Percentiles rank a stretch among this genome's conserved stretches.
These are phyloP conservation scores for Vannuccia rotundouncinata DNA, from an alignment of 2,888 invertebrate species.

Conservation along the genomic window DNA sequence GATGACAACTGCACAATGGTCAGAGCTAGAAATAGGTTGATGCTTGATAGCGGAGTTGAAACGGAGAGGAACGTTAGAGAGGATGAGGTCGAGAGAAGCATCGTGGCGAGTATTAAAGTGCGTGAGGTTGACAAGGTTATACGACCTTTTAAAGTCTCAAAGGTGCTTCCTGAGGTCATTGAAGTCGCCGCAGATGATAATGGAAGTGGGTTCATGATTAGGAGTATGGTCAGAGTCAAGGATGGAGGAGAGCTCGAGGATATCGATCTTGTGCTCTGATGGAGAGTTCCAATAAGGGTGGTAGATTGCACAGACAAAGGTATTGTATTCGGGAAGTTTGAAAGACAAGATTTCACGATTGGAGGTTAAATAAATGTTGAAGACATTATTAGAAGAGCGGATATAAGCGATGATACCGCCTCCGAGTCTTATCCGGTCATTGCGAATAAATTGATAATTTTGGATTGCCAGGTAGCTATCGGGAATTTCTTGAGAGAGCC, in stretches of 20 bases:
- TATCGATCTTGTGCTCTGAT: conserved; percentile 20
- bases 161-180: conserved; percentile 9
- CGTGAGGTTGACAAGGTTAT: not conserved
- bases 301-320: conserved; percentile 20
- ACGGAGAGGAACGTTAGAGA: not conserved
- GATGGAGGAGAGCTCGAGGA: conserved; percentile 26
- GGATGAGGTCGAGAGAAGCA: not conserved
- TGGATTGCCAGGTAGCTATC: conserved; percentile 23
- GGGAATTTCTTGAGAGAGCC: conserved; percentile 26
- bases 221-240: conserved; percentile 14
- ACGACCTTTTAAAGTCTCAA: not conserved
- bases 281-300: conserved; percentile 24
- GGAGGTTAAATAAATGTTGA: conserved; percentile 21
- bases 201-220: not conserved
- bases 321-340: conserved; percentile 21
- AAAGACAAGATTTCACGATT: conserved; percentile 26
- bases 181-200: conserved; percentile 13
- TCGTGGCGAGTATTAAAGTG: not conserved
- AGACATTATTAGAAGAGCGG: conserved; percentile 21
- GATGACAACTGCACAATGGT: not conserved
- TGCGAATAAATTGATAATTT: conserved; percentile 26
- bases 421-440: conserved; percentile 12
- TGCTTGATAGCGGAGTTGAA: not conserved
- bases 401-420: conserved; percentile 24
- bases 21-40: not conserved